These are phyloP conservation scores for Euspilapteryx auroguttella DNA, from an alignment of 2,888 invertebrate genomes.

Conservation along the genomic window DNA sequence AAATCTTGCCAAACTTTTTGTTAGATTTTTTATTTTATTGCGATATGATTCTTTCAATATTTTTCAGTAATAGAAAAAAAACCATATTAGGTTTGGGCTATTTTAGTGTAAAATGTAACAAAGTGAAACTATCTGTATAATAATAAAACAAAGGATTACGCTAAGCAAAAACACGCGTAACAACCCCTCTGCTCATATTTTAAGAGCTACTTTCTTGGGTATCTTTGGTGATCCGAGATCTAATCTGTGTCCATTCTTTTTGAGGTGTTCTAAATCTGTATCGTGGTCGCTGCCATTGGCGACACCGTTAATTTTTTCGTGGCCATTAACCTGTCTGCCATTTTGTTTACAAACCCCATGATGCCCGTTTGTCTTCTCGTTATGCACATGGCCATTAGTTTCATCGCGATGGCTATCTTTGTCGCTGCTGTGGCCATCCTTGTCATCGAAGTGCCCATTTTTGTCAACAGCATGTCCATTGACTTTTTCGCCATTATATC, in stretches of 20 bases:
- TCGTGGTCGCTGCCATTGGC: slow-evolving; percentile 15
- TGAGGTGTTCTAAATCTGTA: slow-evolving; percentile 10
- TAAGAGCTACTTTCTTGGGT: slow-evolving; percentile 45
- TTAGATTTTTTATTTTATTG: no score
- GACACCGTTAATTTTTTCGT: slow-evolving; percentile 13
- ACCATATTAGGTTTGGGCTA: no score
- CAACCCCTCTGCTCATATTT: slow-evolving; percentile 21
- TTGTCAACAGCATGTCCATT: slow-evolving; percentile 1
- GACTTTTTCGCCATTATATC: slow-evolving; percentile 6
- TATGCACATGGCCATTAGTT: no score
- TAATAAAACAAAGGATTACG: slow-evolving; percentile 3
- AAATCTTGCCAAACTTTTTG: no score
- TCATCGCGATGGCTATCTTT: slow-evolving; percentile 15
- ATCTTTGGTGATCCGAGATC: slow-evolving; percentile 51
- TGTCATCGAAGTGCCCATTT: slow-evolving; percentile 7
- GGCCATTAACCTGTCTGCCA: no score
- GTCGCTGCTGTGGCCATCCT: slow-evolving; percentile 8
- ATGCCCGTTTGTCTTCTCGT: slow-evolving; percentile 17
- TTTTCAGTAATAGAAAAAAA: no score
- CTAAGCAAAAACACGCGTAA: slow-evolving; percentile 2
- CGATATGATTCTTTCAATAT: not conserved
- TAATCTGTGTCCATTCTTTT: slow-evolving; percentile 17
- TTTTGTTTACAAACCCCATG: no score
- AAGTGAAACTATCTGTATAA: slow-evolving; percentile 14
- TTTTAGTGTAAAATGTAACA: slow-evolving; percentile 28